Percentiles rank a stretch among this genome's conserved stretches.
Evolutionary conservation across 1,140 invertebrate species (phyloP).

Genomic region (Apolygus lucorum): DNA sequence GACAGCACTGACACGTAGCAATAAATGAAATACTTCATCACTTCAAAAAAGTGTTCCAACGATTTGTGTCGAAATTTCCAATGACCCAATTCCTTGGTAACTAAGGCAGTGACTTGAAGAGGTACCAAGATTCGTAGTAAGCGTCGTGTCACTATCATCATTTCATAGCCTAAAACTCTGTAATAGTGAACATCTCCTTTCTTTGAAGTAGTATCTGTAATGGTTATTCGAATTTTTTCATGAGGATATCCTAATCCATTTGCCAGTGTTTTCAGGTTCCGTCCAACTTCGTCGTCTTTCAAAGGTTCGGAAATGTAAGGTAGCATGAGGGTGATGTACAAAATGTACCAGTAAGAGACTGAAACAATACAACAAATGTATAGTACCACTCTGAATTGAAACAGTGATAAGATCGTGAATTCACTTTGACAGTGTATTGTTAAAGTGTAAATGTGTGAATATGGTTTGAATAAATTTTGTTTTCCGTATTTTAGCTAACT

Average conservation of each 20-base stretch:
- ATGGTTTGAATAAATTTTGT: too few species aligned
- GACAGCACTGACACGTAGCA: not conserved
- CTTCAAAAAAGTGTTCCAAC: not conserved
- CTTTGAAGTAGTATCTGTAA: not conserved
- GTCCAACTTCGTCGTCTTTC: not conserved
- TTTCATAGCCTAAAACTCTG: not conserved
- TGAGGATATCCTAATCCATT: not conserved
- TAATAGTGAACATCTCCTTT: not conserved
- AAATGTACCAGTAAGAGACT: too few species aligned
- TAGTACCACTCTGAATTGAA: too few species aligned
- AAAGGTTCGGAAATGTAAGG: not conserved
- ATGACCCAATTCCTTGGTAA: not conserved
- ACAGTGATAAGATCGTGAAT: too few species aligned
- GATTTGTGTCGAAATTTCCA: not conserved
- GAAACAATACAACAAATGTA: too few species aligned
- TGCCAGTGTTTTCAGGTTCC: not conserved
- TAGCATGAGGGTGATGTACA: too few species aligned
- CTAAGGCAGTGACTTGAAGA: not conserved
- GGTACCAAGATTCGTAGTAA: not conserved
- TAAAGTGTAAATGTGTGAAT: too few species aligned
- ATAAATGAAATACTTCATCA: not conserved
- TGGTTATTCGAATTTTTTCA: not conserved
- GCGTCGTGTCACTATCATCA: not conserved
- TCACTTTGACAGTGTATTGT: too few species aligned
- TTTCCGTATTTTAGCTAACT: too few species aligned